phyloP scores from a whole-genome alignment of 2,113 vertebrate species.

The Cephalopterus ornatus region DNA sequence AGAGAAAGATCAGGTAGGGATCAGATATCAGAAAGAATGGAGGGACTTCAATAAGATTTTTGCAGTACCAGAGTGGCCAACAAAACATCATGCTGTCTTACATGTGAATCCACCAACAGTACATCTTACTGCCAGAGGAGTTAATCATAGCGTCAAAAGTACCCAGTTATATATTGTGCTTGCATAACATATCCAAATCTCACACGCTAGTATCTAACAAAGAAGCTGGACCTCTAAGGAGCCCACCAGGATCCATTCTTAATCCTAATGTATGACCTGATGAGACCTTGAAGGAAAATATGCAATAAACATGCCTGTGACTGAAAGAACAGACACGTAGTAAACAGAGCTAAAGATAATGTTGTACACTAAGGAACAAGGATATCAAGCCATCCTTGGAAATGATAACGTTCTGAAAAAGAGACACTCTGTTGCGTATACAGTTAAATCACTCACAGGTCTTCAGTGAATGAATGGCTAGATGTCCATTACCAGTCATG shows the following conservation, averaged over 20 bases:
- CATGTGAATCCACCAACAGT: not conserved
- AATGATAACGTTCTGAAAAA: not conserved
- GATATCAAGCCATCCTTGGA: not conserved
- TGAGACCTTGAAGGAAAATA: not conserved
- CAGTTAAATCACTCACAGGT: not conserved
- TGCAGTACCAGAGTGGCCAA: not conserved
- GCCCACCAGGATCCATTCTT: not conserved
- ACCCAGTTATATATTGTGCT: not conserved
- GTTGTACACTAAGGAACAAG: not conserved
- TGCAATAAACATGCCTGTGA: not conserved
- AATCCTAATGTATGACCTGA: not conserved
- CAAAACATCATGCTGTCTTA: not conserved
- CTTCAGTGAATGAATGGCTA: not conserved
- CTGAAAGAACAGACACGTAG: not conserved
- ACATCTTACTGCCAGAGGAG: not conserved
- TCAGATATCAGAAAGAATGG: constrained; percentile 26
- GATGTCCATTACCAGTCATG: not conserved
- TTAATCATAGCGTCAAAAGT: not conserved
- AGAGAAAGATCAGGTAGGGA: constrained; percentile 68
- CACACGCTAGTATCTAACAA: not conserved
- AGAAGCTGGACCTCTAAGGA: not conserved
- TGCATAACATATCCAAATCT: not conserved
- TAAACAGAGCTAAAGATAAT: not conserved
- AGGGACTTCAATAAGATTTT: not conserved
- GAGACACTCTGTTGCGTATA: not conserved